A percentile compares a stretch with the other conserved stretches of the same genome.
Evolutionary conservation across 2,888 invertebrate genomes (phyloP).

Genomic region (Phrixothrix hirtus): DNA sequence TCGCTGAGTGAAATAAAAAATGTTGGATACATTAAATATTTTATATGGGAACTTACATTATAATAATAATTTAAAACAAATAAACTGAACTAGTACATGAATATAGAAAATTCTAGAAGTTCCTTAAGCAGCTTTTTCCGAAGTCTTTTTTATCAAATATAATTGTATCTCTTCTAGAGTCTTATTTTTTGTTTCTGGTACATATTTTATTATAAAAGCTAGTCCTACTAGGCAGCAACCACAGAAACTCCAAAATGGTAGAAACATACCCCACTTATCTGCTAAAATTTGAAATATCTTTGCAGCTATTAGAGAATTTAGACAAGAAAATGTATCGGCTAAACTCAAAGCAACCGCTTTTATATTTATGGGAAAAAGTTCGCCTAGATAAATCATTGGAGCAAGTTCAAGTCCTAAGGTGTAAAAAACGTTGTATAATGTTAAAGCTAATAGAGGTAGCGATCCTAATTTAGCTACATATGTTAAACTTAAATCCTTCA

Average conservation of each 20-base stretch:
- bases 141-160: conserved; percentile 20
- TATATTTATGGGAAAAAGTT: conserved; percentile 61
- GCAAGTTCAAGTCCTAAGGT: conserved; percentile 59
- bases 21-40: too few relatives aligned
- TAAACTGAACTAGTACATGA: not conserved
- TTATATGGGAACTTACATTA: not conserved
- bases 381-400: conserved; percentile 59
- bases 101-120: too few relatives aligned
- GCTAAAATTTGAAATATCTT: conserved; percentile 59
- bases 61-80: not conserved
- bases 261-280: conserved; percentile 63
- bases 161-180: conserved; percentile 70
- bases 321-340: conserved; percentile 59
- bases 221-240: conserved; percentile 64
- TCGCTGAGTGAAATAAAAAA: too few relatives aligned
- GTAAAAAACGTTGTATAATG: conserved; percentile 58
- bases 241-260: conserved; percentile 68
- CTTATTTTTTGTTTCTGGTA: conserved; percentile 73
- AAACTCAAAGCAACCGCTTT: conserved; percentile 62
- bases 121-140: not conserved
- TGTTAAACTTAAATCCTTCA: conserved; percentile 52
- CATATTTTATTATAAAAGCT: conserved; percentile 61
- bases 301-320: conserved; percentile 57
- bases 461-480: conserved; percentile 51
- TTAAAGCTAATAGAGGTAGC: conserved; percentile 58